Evolutionary conservation across 2,113 vertebrate species (phyloP), one percentile per base, ranked within the genome.

Genomic region (Microcebus tavaratra): DNA sequence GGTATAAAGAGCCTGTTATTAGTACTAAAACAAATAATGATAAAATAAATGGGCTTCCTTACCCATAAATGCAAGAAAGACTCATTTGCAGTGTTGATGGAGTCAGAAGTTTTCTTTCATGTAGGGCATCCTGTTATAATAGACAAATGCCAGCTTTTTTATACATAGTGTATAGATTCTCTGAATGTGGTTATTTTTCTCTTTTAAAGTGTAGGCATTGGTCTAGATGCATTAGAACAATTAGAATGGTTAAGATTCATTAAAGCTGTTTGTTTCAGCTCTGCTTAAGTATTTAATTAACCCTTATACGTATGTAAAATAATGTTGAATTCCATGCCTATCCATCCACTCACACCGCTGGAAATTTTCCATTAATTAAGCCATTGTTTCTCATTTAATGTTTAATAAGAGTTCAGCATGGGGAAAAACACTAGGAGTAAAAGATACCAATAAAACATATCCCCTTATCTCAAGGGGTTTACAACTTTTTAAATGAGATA

Each of bases 21-120:
- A 94, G 67, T 73, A 73, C 88, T 94, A 91, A 96, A 96, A 97
- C 53, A 88, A 95, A 90, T 94, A 94, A 50, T 91, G 27, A 75
- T 75, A 85, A 84, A 89, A 90, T 85, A 92, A 85, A 65, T 79
- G 25, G 15, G 8, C 23, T 88, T 84, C 1, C 11, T 76, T 92
- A 82, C 65, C 88, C 53, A 65, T 82, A 88, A 92, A 55, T 65
- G 5, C 31, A 90, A 89, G 39, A 57, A 78, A 88, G 42, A 2
- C 27, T 94, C 31, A 45, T 94, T 93, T 92, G 27, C 55, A 94
- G 25, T 85, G 27, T 79, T 94, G n/a, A 94, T 76, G 42, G 17
- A 59, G 12, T 83, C 8, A 87, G 36, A 76, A 55, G 15, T 91
- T 93, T 90, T 91, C 18, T 92, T 76, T 82, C 39, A 48, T 34